Base-by-base conservation (phyloP, 2,888 invertebrate species). In the Bombylius major region DNA sequence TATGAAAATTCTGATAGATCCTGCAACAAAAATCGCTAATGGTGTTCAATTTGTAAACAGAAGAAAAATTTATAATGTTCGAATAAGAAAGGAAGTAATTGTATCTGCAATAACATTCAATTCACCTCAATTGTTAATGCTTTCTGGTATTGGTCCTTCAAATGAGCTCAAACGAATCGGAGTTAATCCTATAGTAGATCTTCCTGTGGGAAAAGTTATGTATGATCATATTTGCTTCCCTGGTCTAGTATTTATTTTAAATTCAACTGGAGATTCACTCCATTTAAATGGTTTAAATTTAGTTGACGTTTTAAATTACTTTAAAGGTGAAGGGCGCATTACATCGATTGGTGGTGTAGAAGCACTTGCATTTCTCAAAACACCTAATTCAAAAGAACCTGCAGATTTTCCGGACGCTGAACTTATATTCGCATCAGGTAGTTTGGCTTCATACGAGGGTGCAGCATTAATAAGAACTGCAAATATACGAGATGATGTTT, bases 41-140 rank as follows among this genome's bases (percentile, higher is more conserved):
- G 87, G 86, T 1, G 82, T 88, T 0, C 76, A 83, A 62, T 86
- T 82, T 61, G 70, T 79, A 4, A 77, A 80, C 54, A 75, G 81
- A 33, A 74, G 73, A 44, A 56, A 69, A 42, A 67, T 65, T 48
- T 70, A 72, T 60, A 73, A 69, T 13, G 80, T 80, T 1, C 71
- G 68, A 52, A 87, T 84, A 0, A 78, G 78, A 4, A 87, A 84
- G 66, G 90, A 89, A 74, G 83, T 94, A 0, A 86, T 94, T 59
- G 66, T 93, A 44, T 84, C 87, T 49, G 89, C 88, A 6, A 93
- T 94, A 1, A 81, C 90, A 3, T 84, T 94, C 60, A 88, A 87
- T 65, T 86, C 89, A 1, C 89, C 93, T 0, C 93, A 94, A 70
- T 69, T 94, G 4, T 77, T 94, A 13, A 88, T 93, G 87, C 70